Conservation (phyloP, 2,797 vertebrate genomes). For the Eulemur rubriventer region DNA sequence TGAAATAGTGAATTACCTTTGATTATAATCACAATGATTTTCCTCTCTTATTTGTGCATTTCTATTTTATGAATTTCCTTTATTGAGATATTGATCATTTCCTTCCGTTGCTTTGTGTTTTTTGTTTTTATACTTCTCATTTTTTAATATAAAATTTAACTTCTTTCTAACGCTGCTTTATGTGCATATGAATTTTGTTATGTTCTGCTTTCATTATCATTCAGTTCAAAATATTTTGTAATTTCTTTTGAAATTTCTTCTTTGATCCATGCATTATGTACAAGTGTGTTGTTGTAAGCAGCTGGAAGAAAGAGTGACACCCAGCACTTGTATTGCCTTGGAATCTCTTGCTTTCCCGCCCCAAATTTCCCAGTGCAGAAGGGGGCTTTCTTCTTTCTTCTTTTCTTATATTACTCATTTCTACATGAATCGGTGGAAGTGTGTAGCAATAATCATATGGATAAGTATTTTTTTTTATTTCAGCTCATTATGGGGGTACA, state of each 20-base stretch:
- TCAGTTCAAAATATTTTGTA: background rate
- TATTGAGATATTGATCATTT: background rate
- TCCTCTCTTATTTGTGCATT: background rate
- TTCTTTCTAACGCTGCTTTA: background rate
- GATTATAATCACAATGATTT: background rate
- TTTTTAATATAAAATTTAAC: constrained; percentile 2
- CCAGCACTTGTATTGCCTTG: background rate
- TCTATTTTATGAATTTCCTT: background rate
- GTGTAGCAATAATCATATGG: background rate
- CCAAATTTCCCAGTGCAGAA: background rate
- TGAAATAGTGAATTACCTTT: background rate
- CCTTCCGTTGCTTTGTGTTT: background rate
- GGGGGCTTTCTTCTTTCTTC: background rate
- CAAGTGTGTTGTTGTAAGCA: background rate
- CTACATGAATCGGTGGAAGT: background rate
- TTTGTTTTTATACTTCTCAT: background rate
- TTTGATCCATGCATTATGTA: background rate
- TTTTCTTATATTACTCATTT: background rate
- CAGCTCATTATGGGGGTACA: too few relatives aligned
- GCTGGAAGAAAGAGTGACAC: background rate
- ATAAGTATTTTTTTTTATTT: background rate
- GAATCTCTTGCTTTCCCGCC: background rate
- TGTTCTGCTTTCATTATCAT: background rate
- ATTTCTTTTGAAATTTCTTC: background rate
- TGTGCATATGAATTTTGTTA: background rate